These are phyloP conservation scores for Pachyrhynchus sulphureomaculatus DNA, from an alignment of 1,140 invertebrate species.

Conservation along the genomic window DNA sequence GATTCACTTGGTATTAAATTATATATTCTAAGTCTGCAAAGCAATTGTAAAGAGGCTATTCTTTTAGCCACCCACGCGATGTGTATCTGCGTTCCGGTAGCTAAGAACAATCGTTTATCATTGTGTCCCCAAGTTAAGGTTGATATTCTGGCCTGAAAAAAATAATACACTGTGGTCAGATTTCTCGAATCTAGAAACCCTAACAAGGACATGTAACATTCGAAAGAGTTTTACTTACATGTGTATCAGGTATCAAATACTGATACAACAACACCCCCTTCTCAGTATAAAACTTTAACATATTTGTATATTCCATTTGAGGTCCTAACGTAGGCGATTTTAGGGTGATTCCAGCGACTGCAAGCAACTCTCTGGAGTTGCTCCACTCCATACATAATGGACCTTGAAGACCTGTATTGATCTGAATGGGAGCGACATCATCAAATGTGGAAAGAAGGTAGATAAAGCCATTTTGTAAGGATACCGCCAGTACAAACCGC, in stretches of 20 bases:
- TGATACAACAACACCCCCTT: slow-evolving; percentile 64
- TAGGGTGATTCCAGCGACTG: slow-evolving; percentile 76
- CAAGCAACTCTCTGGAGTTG: slow-evolving; percentile 88
- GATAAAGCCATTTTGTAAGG: slow-evolving; percentile 85
- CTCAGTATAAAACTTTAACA: slow-evolving; percentile 70
- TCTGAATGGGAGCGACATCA: slow-evolving; percentile 83
- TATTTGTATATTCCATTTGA: slow-evolving; percentile 54
- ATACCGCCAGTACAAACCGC: slow-evolving; percentile 81
- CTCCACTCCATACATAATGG: slow-evolving; percentile 92
- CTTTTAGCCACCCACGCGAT: slow-evolving; percentile 90
- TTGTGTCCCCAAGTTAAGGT: slow-evolving; percentile 98
- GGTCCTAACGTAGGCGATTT: slow-evolving; percentile 47
- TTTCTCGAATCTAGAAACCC: not conserved
- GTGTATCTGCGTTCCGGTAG: slow-evolving; percentile 85
- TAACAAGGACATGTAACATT: not conserved
- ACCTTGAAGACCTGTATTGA: slow-evolving; percentile 76
- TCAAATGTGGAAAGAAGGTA: slow-evolving; percentile 89
- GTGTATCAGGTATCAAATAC: slow-evolving; percentile 63
- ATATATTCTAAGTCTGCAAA: slow-evolving; percentile 75
- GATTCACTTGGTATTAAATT: slow-evolving; percentile 61
- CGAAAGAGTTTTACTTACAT: slow-evolving; percentile 55
- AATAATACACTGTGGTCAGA: no score
- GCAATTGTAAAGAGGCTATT: slow-evolving; percentile 84
- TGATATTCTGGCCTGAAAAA: slow-evolving; percentile 75
- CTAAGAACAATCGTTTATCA: slow-evolving; percentile 90